Conservation (phyloP, 2,797 vertebrate species). For the Sebastes oblongus region DNA sequence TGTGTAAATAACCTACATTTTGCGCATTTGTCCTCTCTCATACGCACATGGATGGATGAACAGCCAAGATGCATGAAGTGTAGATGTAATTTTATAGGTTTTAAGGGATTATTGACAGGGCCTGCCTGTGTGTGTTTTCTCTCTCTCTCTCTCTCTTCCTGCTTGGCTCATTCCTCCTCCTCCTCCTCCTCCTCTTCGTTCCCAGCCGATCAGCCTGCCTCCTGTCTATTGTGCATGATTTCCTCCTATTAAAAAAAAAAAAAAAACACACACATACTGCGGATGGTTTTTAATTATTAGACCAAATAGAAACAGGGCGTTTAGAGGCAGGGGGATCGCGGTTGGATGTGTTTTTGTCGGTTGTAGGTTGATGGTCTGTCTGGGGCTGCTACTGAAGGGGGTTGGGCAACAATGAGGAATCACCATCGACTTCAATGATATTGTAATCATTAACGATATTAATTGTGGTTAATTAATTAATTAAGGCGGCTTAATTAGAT, state of each 20-base stretch:
- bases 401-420: slow-evolving; percentile 42
- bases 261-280: slow-evolving; percentile 36
- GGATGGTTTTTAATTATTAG: slow-evolving; percentile 60
- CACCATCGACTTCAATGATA: slow-evolving; percentile 40
- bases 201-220: slow-evolving; percentile 52
- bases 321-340: not conserved
- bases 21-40: not conserved
- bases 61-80: not conserved
- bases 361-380: slow-evolving; percentile 1
- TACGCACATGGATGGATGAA: not conserved
- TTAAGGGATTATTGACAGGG: slow-evolving; percentile 61
- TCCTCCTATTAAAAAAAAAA: slow-evolving; percentile 36
- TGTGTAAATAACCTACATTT: not conserved
- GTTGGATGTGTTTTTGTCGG: slow-evolving; percentile 12
- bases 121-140: slow-evolving; percentile 17
- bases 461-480: slow-evolving; percentile 64
- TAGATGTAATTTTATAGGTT: slow-evolving; percentile 34
- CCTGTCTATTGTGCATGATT: slow-evolving; percentile 70
- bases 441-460: slow-evolving; percentile 62
- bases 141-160: slow-evolving; percentile 35
- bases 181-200: slow-evolving; percentile 53
- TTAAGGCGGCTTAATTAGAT: slow-evolving; percentile 39
- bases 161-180: slow-evolving; percentile 53
- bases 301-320: slow-evolving; percentile 16
- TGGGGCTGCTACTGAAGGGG: slow-evolving; percentile 10